Base-by-base conservation (phyloP, 2,888 invertebrate species). In the Romanomermis culicivorax region DNA sequence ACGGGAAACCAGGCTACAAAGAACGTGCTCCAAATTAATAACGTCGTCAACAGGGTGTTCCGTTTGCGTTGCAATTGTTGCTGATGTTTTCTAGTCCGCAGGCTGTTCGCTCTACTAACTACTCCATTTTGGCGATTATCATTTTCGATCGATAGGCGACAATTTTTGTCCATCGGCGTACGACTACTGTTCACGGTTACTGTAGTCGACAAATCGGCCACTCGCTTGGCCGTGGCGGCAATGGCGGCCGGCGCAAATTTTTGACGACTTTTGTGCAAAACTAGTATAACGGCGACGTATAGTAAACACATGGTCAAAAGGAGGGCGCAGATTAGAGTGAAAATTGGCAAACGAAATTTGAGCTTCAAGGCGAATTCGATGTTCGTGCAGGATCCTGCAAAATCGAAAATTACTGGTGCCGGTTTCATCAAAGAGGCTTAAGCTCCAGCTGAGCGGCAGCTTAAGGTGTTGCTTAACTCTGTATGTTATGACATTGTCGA, bases 1-100 rank as follows among this genome's bases (percentile, higher is more conserved):
- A 77, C 79, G 0, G 80, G 80, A 67, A 78, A 71, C 77, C 78
- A 78, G 1, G 79, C 78, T 14, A 78, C 63, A 23, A 71, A 58
- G 62, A 77, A 78, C 1, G 74, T 73, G 3, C 79, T 78, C 29
- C 79, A 69, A 59, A 80, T 79, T 51, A 79, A 69, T 30, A 79
- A 68, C 0, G 79, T 79, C 1, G 79, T 79, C 60, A 75, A 70
- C 43, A 79, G 58, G 11, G 61, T 62, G 2, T 61, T 58, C 14
- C 61, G 58, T 2, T 61, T 61, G 47, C 60, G 50, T 2, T 25
- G 7, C 43, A 43, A 49, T 20, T 49, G 47, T 45, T 45, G 47
- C 7, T 23, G 47, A n/a, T 45, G 47, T 7, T 23, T 7, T 17
- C 23, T 45, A 20, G 11, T n/a, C n/a, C n/a, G n/a, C n/a, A n/a